Evolutionary conservation across 1,140 invertebrate genomes (phyloP).

Genomic region (Megathymus violae): DNA sequence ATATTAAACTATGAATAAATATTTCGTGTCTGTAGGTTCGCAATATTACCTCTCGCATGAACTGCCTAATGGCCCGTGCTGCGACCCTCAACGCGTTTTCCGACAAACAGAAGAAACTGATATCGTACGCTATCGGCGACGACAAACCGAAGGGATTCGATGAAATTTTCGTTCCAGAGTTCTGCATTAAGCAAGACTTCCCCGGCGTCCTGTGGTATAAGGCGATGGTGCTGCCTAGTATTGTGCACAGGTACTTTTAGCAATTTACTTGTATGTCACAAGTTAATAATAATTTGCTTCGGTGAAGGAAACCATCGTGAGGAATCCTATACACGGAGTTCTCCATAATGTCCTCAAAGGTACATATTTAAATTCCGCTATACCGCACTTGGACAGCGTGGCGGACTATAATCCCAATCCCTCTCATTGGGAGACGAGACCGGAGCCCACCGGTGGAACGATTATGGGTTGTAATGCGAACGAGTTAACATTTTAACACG

Average conservation of each 20-base stretch:
- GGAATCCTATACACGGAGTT: too few species aligned
- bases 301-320: too few species aligned
- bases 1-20: too few species aligned
- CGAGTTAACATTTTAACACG: too few species aligned
- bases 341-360: too few species aligned
- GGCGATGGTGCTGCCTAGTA: conserved; percentile 93
- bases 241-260: conserved; percentile 87
- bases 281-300: too few species aligned
- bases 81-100: conserved; percentile 55
- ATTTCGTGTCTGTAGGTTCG: conserved; percentile 50
- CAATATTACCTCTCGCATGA: conserved; percentile 61
- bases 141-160: conserved; percentile 54
- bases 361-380: too few species aligned
- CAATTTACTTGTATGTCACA: background rate
- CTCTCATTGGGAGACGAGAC: too few species aligned
- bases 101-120: conserved; percentile 55
- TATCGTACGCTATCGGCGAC: conserved; percentile 57
- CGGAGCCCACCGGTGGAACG: too few species aligned
- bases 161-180: conserved; percentile 92
- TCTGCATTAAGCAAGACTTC: conserved; percentile 93
- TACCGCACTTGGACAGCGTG: too few species aligned
- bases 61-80: conserved; percentile 68
- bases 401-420: too few species aligned
- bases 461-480: too few species aligned
- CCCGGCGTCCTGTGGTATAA: conserved; percentile 96